These are phyloP conservation scores for Ryuthela nishihirai DNA, from an alignment of 2,888 invertebrate species.

Conservation along the genomic window DNA sequence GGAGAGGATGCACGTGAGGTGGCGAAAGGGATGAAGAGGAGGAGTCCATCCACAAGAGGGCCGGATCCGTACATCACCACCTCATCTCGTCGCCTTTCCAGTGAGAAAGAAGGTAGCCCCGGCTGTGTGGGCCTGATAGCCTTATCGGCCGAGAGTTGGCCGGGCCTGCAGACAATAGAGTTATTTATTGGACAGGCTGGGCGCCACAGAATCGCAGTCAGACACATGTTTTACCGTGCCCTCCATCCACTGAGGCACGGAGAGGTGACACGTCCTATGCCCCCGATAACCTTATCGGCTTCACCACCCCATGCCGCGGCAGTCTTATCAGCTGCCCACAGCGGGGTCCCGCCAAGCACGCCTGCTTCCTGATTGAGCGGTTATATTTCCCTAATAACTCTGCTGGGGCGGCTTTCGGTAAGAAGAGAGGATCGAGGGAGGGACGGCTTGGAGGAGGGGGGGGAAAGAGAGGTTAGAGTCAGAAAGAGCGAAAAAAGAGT, in stretches of 20 bases:
- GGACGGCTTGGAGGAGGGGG: background rate
- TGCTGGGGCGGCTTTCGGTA: background rate
- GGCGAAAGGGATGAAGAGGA: too few relatives aligned
- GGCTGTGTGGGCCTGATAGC: constrained; percentile 18
- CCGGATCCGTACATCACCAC: too few relatives aligned
- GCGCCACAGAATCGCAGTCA: constrained; percentile 19
- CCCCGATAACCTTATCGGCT: constrained; percentile 27
- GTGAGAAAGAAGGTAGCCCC: too few relatives aligned
- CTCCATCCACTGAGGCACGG: constrained; percentile 22
- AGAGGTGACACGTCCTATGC: constrained; percentile 28
- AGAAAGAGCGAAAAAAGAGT: too few relatives aligned
- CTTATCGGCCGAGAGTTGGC: constrained; percentile 19
- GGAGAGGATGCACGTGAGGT: too few relatives aligned
- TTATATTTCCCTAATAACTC: constrained; percentile 22
- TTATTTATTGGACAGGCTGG: constrained; percentile 32
- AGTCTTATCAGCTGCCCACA: constrained; percentile 24
- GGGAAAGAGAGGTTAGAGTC: too few relatives aligned
- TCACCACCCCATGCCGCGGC: constrained; percentile 11
- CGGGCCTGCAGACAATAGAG: constrained; percentile 27
- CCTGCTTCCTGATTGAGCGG: constrained; percentile 23
- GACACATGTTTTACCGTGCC: constrained; percentile 35
- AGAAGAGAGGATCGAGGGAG: background rate
- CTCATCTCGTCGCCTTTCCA: too few relatives aligned
- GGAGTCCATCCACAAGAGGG: too few relatives aligned
- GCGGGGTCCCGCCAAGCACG: too few relatives aligned